These are phyloP conservation scores for Aplysia californica DNA, from an alignment of 1,140 invertebrate genomes.

Conservation along the genomic window DNA sequence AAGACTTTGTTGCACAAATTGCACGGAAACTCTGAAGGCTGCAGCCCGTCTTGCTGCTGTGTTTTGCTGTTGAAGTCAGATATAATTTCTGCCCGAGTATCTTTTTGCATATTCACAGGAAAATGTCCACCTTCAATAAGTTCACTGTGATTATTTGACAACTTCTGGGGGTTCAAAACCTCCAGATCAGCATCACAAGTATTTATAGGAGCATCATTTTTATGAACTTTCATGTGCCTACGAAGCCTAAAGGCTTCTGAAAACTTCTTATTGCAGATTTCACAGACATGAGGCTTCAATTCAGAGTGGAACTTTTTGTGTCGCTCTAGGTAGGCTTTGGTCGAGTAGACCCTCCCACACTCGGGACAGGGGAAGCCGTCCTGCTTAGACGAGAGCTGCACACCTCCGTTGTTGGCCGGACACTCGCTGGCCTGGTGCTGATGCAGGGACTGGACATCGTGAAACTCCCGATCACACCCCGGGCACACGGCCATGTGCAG, in stretches of 20 bases:
- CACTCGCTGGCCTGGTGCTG: constrained; percentile 6
- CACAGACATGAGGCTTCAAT: constrained; percentile 22
- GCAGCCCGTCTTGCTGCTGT: not conserved
- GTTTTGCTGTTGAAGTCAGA: not conserved
- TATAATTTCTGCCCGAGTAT: not conserved
- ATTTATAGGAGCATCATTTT: not conserved
- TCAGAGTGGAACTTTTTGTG: constrained; percentile 23
- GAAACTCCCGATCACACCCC: constrained; percentile 15
- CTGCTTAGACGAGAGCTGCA: not conserved
- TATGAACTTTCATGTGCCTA: constrained; percentile 20
- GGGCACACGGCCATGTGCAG: constrained; percentile 19
- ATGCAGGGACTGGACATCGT: not conserved
- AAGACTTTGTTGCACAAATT: constrained; percentile 14
- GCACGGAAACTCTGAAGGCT: not conserved
- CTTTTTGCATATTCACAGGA: not conserved
- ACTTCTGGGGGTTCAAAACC: not conserved
- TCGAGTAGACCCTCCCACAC: constrained; percentile 12
- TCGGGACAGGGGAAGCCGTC: constrained; percentile 4
- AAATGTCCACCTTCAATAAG: not conserved
- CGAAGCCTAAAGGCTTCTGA: constrained; percentile 17
- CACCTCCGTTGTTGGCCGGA: not conserved
- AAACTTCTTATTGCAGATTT: constrained; percentile 19
- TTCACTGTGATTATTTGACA: not conserved
- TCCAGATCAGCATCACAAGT: too few species aligned
- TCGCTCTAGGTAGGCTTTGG: constrained; percentile 21